These are phyloP conservation scores for Uropetala carovei DNA, from an alignment of 2,888 invertebrate species.

Conservation along the genomic window DNA sequence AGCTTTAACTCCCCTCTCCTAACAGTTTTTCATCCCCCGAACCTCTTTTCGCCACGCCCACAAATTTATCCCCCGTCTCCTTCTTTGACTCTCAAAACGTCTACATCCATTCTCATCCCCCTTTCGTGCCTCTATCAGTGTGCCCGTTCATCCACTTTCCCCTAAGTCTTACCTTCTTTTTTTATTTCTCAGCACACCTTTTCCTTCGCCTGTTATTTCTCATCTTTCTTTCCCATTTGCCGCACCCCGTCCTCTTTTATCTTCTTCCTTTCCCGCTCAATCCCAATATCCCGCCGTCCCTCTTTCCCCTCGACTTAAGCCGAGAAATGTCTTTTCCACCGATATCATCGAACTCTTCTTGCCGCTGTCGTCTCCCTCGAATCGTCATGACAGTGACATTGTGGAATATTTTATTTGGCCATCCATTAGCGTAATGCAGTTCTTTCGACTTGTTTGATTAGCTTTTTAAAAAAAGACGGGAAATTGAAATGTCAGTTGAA, in stretches of 20 bases:
- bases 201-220: too few species aligned
- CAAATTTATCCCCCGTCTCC: constrained; percentile 1
- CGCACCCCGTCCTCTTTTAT: background rate
- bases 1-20: background rate
- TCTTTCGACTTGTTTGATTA: background rate
- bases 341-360: background rate
- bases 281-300: background rate
- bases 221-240: too few species aligned
- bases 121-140: background rate
- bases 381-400: background rate
- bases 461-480: background rate
- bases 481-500: background rate
- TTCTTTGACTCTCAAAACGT: background rate
- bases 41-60: background rate
- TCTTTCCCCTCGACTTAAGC: too few species aligned
- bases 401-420: background rate
- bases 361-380: background rate
- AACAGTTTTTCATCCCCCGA: too few species aligned
- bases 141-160: background rate
- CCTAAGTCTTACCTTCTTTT: too few species aligned
- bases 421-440: background rate
- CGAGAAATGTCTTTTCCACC: background rate
- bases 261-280: background rate
- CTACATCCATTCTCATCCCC: background rate
- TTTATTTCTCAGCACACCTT: too few species aligned